Evolutionary conservation across 2,797 vertebrate species (phyloP).

Genomic region (Bovichtus variegatus): DNA sequence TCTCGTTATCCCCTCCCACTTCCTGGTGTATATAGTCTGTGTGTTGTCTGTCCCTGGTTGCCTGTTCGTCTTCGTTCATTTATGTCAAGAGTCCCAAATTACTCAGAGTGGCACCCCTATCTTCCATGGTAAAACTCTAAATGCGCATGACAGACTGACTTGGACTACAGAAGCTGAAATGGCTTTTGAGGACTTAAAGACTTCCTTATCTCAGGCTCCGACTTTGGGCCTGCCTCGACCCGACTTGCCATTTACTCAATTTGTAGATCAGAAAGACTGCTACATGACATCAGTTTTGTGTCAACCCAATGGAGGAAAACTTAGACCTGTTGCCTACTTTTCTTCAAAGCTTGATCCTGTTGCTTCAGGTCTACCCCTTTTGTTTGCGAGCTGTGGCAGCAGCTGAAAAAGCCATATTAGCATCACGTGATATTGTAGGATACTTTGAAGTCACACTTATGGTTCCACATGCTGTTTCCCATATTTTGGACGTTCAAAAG

Average conservation of each 20-base stretch:
- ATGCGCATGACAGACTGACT: not conserved
- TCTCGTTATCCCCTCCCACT: too few relatives aligned
- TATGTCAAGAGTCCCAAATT: too few relatives aligned
- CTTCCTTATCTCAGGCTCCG: not conserved
- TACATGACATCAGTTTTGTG: too few relatives aligned
- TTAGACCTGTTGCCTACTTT: not conserved
- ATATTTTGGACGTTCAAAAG: too few relatives aligned
- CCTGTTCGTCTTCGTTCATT: too few relatives aligned
- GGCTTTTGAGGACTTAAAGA: not conserved
- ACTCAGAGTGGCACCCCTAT: not conserved
- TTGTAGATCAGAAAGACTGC: not conserved
- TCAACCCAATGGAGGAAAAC: not conserved
- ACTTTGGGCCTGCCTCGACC: not conserved
- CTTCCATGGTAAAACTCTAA: not conserved
- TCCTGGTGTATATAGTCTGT: too few relatives aligned
- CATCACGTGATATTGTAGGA: not conserved
- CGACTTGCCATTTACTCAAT: not conserved
- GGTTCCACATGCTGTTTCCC: too few relatives aligned
- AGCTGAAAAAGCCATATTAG: not conserved
- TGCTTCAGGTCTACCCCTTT: not conserved
- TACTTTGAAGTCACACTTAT: not conserved
- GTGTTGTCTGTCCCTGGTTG: too few relatives aligned
- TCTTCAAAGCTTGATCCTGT: not conserved
- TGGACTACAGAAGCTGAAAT: not conserved
- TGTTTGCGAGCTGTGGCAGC: not conserved